A percentile compares a stretch with the other conserved stretches of the same genome.
Conservation (phyloP, 2,113 vertebrate species). For the rat (Rattus norvegicus) region DNA sequence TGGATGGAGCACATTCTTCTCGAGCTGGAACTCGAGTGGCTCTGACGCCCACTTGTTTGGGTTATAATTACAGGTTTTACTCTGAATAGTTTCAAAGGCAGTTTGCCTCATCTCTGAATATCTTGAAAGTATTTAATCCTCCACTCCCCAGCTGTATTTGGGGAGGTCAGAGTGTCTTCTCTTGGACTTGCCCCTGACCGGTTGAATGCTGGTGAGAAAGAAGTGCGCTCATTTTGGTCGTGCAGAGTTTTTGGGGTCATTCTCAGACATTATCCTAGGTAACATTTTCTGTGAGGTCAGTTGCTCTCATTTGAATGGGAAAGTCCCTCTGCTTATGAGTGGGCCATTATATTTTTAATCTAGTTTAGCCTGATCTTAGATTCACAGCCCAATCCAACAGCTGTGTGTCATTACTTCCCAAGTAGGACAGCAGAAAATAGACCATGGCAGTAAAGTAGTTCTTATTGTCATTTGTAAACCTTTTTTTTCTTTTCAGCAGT, state of each 20-base stretch:
- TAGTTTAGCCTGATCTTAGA: background rate
- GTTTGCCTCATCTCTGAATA: slow-evolving; percentile 33
- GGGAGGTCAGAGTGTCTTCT: background rate
- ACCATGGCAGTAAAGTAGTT: background rate
- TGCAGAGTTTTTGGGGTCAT: background rate
- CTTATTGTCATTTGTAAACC: slow-evolving; percentile 31
- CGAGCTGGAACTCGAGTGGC: background rate
- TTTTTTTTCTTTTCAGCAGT: background rate
- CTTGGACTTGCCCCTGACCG: background rate
- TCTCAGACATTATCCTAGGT: background rate
- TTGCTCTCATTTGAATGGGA: background rate
- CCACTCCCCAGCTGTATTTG: slow-evolving; percentile 23
- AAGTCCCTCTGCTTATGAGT: background rate
- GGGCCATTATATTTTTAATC: background rate
- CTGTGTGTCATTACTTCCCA: background rate
- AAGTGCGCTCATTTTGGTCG: background rate
- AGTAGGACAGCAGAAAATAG: background rate
- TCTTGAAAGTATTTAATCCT: slow-evolving; percentile 31
- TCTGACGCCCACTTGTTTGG: slow-evolving; percentile 47
- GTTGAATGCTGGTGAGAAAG: background rate
- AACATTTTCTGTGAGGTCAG: background rate
- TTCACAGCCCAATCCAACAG: background rate
- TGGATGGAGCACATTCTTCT: slow-evolving; percentile 65
- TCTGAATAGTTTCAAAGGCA: slow-evolving; percentile 54
- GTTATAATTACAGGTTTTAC: slow-evolving; percentile 60